These are phyloP conservation scores for Aphelenchoides fujianensis DNA, from an alignment of 1,140 invertebrate species.

Conservation along the genomic window DNA sequence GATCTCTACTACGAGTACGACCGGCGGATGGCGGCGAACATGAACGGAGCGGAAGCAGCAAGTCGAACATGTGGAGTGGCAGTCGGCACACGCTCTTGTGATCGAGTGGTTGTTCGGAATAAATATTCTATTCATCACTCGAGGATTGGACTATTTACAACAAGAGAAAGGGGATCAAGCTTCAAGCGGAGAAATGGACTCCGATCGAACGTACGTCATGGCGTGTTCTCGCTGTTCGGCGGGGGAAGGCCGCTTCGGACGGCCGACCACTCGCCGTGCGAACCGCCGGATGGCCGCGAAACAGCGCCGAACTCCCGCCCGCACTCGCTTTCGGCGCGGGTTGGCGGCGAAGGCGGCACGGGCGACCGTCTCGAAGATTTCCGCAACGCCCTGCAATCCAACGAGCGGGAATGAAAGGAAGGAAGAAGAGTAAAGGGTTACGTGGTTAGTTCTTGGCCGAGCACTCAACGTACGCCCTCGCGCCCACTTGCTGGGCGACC, in stretches of 20 bases:
- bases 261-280: neutral
- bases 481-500: neutral
- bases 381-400: neutral
- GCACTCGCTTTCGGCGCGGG: neutral
- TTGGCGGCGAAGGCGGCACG: neutral
- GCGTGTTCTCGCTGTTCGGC: too few species aligned
- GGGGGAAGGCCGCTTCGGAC: neutral
- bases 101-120: neutral
- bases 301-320: neutral
- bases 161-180: neutral
- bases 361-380: neutral
- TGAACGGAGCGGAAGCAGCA: neutral
- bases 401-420: too few species aligned
- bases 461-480: neutral
- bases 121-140: neutral
- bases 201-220: neutral
- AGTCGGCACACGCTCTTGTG: neutral
- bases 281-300: neutral
- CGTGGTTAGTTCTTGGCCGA: neutral
- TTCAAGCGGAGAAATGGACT: neutral
- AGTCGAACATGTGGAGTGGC: neutral
- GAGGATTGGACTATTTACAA: neutral
- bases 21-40: neutral
- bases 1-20: constrained; percentile 12
- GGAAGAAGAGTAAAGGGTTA: neutral